A percentile compares a stretch with the other conserved stretches of the same genome.
Conservation (phyloP, 2,888 invertebrate genomes). For the Drosophila setosimentum region DNA sequence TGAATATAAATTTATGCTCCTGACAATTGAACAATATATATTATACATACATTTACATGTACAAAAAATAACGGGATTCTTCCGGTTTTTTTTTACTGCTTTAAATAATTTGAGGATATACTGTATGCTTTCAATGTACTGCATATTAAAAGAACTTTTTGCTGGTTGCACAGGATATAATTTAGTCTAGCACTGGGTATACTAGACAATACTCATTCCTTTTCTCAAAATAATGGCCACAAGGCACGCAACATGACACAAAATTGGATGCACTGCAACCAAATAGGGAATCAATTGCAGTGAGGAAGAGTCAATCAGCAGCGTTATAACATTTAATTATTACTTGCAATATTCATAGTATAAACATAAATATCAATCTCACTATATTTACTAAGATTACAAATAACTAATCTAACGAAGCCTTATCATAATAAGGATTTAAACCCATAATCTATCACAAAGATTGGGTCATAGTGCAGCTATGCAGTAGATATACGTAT, state of each 20-base stretch:
- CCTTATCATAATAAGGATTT: not conserved
- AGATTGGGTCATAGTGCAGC: not conserved
- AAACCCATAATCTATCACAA: not conserved
- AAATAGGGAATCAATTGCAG: constrained; percentile 21
- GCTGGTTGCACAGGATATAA: constrained; percentile 15
- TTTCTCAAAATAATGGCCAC: constrained; percentile 25
- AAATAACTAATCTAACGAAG: not conserved
- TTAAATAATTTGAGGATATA: not conserved
- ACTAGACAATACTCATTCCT: not conserved
- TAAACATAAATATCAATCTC: not conserved
- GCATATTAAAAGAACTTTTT: not conserved
- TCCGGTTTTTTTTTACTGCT: not conserved
- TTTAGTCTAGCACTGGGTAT: constrained; percentile 13
- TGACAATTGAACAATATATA: not conserved
- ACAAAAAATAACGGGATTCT: not conserved
- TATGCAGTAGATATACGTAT: not conserved
- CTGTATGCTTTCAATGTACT: not conserved
- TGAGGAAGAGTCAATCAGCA: constrained; percentile 17
- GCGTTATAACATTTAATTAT: not conserved
- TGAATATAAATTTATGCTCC: not conserved
- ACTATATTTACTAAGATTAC: not conserved
- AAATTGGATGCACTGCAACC: constrained; percentile 39
- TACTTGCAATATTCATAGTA: constrained; percentile 7
- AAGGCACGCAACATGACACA: constrained; percentile 33
- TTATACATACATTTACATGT: not conserved